These are phyloP conservation scores for Cabera pusaria DNA, from an alignment of 2,888 invertebrate genomes.

Conservation along the genomic window DNA sequence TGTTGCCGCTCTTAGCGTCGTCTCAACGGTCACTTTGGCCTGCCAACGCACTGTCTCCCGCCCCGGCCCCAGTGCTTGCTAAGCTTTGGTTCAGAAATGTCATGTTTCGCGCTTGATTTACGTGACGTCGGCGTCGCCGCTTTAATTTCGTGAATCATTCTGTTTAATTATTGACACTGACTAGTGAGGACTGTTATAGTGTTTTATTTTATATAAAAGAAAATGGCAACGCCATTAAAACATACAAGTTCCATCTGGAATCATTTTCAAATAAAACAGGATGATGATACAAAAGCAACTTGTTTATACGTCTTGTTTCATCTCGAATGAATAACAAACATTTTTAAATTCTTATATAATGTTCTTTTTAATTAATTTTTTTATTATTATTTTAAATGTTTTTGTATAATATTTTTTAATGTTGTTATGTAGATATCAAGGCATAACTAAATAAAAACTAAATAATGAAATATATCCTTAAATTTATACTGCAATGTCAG, in stretches of 20 bases:
- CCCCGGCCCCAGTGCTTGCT: conserved; percentile 1
- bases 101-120: neutral
- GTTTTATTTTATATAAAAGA: conserved; percentile 7
- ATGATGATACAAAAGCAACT: conserved; percentile 23
- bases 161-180: conserved; percentile 2
- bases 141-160: neutral
- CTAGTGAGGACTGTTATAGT: conserved; percentile 1
- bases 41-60: conserved; percentile 1
- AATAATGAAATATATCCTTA: too few relatives aligned
- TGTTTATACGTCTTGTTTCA: too few relatives aligned
- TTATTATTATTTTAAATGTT: too few relatives aligned
- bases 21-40: conserved; percentile 1
- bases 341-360: too few relatives aligned
- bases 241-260: conserved; percentile 22
- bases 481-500: conserved; percentile 28
- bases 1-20: neutral
- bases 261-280: conserved; percentile 25
- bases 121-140: conserved; percentile 1
- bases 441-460: too few relatives aligned
- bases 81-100: conserved; percentile 1
- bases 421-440: too few relatives aligned
- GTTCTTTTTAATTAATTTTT: too few relatives aligned
- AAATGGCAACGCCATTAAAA: conserved; percentile 14
- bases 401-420: too few relatives aligned
- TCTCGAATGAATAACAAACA: too few relatives aligned